Evolutionary conservation across 2,113 vertebrate species (phyloP).

Genomic region (Pungitius pungitius): DNA sequence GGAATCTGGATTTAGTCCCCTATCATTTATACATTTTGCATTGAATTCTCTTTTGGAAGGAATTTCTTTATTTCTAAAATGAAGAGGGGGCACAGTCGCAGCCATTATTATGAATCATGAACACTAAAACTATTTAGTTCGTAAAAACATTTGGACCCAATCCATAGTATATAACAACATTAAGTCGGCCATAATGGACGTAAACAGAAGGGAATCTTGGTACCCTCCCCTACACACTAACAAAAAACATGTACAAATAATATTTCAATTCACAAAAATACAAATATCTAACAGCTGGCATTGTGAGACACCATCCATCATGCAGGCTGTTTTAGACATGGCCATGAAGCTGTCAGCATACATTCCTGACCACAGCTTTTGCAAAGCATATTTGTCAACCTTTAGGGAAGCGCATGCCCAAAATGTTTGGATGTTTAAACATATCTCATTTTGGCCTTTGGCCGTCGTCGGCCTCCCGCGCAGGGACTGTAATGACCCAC

Average conservation of each 20-base stretch:
- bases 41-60: not conserved
- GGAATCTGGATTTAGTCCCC: not conserved
- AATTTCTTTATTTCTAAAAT: not conserved
- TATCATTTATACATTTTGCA: not conserved
- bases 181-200: not conserved
- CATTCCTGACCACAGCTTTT: conserved; percentile 55
- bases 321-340: conserved; percentile 38
- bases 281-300: conserved; percentile 59
- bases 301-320: conserved; percentile 62
- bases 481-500: conserved; percentile 42
- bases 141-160: too few species aligned
- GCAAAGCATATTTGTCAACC: conserved; percentile 53
- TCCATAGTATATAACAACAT: too few species aligned
- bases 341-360: conserved; percentile 57
- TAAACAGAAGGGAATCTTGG: not conserved
- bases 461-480: conserved; percentile 30
- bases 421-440: conserved; percentile 60
- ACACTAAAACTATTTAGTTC: not conserved
- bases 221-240: not conserved
- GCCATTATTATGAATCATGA: too few species aligned
- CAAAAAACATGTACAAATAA: not conserved
- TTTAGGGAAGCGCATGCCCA: conserved; percentile 50
- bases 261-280: conserved; percentile 34
- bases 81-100: not conserved
- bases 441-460: conserved; percentile 52